phyloP scores from a whole-genome alignment of 1,140 invertebrate genomes.

The Nautilus pompilius region DNA sequence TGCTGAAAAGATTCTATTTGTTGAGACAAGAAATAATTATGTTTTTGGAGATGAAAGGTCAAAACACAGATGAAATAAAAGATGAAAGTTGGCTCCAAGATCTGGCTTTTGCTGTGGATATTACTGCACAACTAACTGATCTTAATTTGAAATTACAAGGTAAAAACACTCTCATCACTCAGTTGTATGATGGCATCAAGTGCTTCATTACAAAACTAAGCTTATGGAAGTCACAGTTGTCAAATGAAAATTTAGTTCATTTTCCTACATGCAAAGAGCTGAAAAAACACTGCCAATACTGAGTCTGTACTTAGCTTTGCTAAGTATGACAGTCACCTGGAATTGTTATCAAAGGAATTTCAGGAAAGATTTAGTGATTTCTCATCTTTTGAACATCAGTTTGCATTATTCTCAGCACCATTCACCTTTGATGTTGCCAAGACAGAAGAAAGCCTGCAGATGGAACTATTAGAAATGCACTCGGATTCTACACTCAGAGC shows the following conservation, averaged over 20 bases:
- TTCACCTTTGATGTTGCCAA: constrained; percentile 6
- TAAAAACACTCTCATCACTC: constrained; percentile 12
- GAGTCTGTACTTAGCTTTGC: constrained; percentile 9
- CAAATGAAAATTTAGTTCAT: constrained; percentile 8
- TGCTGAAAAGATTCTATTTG: constrained; percentile 5
- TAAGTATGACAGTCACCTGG: constrained; percentile 9
- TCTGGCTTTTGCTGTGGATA: constrained; percentile 11
- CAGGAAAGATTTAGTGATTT: constrained; percentile 11
- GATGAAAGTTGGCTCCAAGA: constrained; percentile 11
- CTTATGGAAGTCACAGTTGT: constrained; percentile 10
- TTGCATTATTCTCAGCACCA: constrained; percentile 6
- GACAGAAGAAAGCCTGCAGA: neutral
- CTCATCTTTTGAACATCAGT: constrained; percentile 9
- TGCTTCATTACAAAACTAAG: constrained; percentile 10
- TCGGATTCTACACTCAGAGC: constrained; percentile 8
- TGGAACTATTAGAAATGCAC: constrained; percentile 8
- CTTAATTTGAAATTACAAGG: constrained; percentile 12
- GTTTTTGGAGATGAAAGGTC: constrained; percentile 10
- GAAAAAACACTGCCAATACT: constrained; percentile 5
- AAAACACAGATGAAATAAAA: constrained; percentile 14
- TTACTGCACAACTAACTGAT: constrained; percentile 13
- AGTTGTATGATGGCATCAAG: constrained; percentile 6
- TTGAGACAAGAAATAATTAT: constrained; percentile 8
- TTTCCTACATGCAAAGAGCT: constrained; percentile 10
- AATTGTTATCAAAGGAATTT: constrained; percentile 10